phyloP scores from a whole-genome alignment of 2,113 vertebrate genomes.

The Irena cyanogastra region DNA sequence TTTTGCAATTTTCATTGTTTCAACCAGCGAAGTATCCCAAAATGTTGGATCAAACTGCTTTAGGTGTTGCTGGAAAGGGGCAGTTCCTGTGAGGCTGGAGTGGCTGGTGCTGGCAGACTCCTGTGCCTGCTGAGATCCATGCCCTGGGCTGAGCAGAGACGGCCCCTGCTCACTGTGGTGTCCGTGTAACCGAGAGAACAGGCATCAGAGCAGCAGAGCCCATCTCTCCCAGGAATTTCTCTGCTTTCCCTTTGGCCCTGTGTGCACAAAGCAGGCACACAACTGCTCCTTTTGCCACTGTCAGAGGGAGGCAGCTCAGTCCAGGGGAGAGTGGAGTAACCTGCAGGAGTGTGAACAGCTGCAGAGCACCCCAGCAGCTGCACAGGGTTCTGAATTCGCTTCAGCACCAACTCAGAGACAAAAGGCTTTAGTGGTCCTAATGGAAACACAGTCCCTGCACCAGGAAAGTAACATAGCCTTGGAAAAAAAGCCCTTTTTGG shows the following conservation, averaged over 20 bases:
- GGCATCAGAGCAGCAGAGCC: neutral
- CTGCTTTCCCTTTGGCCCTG: neutral
- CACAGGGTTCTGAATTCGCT: neutral
- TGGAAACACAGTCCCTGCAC: neutral
- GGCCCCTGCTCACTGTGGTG: neutral
- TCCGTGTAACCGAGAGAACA: neutral
- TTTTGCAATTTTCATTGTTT: neutral
- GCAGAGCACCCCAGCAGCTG: neutral
- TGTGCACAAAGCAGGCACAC: neutral
- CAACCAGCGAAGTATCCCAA: neutral
- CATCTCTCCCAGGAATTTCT: neutral
- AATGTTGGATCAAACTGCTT: neutral
- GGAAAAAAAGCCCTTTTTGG: neutral
- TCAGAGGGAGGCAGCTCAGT: neutral
- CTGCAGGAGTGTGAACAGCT: constrained; percentile 8
- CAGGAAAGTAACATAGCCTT: neutral
- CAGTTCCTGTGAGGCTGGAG: neutral
- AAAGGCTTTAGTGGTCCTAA: constrained; percentile 6
- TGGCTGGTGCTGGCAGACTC: neutral
- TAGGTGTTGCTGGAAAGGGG: neutral
- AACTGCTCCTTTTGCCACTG: neutral
- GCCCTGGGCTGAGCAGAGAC: neutral
- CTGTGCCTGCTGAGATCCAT: neutral
- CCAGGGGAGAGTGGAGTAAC: neutral
- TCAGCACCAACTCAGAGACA: neutral